Evolutionary conservation across 2,113 vertebrate genomes (phyloP).

Genomic region (Oreotragus oreotragus): DNA sequence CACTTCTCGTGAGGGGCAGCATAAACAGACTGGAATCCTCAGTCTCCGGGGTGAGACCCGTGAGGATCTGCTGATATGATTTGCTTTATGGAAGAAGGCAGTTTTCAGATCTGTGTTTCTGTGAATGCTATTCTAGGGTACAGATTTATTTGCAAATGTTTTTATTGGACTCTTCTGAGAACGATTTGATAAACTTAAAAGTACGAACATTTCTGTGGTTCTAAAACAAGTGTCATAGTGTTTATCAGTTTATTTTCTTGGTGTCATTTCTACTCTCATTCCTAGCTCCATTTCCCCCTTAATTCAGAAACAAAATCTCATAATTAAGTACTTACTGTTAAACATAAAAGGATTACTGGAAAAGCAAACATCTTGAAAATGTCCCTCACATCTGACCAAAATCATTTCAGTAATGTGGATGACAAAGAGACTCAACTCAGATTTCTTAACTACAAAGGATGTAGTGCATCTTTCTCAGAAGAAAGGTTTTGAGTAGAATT

Average conservation of each 20-base stretch:
- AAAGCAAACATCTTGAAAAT: constrained; percentile 40
- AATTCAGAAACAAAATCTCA: constrained; percentile 13
- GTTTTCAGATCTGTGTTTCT: constrained; percentile 19
- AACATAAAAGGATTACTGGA: constrained; percentile 22
- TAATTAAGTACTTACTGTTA: constrained; percentile 10
- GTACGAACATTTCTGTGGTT: constrained; percentile 37
- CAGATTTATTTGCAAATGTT: constrained; percentile 53
- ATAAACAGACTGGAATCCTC: background rate
- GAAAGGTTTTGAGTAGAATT: background rate
- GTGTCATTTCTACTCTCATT: constrained; percentile 18
- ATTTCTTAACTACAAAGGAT: background rate
- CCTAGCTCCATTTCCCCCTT: background rate
- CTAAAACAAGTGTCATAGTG: constrained; percentile 52
- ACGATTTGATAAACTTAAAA: constrained; percentile 38
- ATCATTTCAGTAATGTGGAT: background rate
- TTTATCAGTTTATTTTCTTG: constrained; percentile 27
- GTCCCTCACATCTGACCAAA: background rate
- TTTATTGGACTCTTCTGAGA: constrained; percentile 49
- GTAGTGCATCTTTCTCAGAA: background rate
- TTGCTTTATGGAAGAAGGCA: background rate
- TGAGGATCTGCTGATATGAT: background rate
- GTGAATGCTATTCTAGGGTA: constrained; percentile 32
- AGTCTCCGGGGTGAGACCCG: background rate
- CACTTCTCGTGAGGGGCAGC: background rate
- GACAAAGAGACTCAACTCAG: background rate